Base-by-base conservation (phyloP, 2,797 vertebrate species). In the Pangasius macronema region DNA sequence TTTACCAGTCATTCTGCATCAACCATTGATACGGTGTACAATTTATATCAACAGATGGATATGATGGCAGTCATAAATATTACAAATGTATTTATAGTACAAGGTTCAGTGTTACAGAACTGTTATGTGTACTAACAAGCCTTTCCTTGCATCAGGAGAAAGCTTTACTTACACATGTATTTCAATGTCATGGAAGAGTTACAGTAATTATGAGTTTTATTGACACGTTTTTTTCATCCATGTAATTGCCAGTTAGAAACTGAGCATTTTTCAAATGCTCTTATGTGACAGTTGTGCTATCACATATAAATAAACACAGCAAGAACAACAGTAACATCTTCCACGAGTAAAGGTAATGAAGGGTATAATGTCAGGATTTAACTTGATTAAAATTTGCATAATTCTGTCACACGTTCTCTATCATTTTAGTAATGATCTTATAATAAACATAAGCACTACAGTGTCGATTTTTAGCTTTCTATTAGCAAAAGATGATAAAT, bases 311-410 rank as follows among this genome's bases (percentile, higher is more conserved):
- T 46, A 75, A 75, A 59, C 30, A 61, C 36, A 46, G 5, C 22
- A 18, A 61, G 20, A 84, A 73, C n/a, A 83, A 68, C 33, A n/a
- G 24, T n/a, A 84, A 57, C 22, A 59, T 67, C 46, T 53, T 68
- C 33, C 5, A 4, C 82, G 24, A 63, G 82, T 53, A 33, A 70
- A 68, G 18, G 63, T 36, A 70, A 83, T 68, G 49, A 68, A 30
- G 82, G 20, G 20, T 70, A 51, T 83, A 68, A 67, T 51, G 82
- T 83, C 46, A 83, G 46, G 4, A 83, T 55, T 68, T 24, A 68
- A 83, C 11, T 14, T 22, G 42, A 67, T 67, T 67, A 24, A 53
- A 83, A 36, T 70, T n/a, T 30, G 46, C 42, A 46, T 82, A 65
- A 24, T n/a, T 27, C 27, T 20, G 11, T 82, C 82, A 36, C 9